These are phyloP conservation scores for Tetrao urogallus DNA, from an alignment of 2,113 vertebrate species.

Conservation along the genomic window DNA sequence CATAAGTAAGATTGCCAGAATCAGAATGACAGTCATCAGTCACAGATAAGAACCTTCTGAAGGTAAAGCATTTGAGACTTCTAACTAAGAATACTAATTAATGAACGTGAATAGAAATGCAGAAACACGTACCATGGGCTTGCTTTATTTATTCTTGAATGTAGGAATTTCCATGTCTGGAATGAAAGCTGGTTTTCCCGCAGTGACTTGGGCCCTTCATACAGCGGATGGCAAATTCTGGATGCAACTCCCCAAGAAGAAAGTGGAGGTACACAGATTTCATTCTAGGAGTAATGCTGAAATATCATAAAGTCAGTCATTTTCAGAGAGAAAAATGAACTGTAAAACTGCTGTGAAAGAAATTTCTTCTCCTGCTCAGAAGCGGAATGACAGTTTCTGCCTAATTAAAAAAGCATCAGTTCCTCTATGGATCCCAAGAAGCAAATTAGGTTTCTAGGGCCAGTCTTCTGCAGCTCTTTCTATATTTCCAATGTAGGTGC, in stretches of 20 bases:
- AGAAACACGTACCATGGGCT: background rate
- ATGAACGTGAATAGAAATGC: background rate
- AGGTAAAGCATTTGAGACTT: background rate
- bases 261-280: slow-evolving; percentile 87
- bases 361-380: background rate
- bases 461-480: background rate
- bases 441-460: background rate
- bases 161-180: slow-evolving; percentile 98
- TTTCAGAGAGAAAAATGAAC: background rate
- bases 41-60: background rate
- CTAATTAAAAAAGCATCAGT: background rate
- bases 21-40: background rate
- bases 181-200: slow-evolving; percentile 93
- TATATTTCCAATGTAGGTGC: background rate
- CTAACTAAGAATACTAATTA: background rate
- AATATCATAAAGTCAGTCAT: background rate
- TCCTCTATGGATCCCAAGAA: background rate
- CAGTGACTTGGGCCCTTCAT: slow-evolving; percentile 82
- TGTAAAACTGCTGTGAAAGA: background rate
- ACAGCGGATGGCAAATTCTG: slow-evolving; percentile 91
- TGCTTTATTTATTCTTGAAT: background rate
- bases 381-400: background rate
- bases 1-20: background rate
- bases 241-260: slow-evolving; percentile 95
- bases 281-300: background rate